Evolutionary conservation across 2,888 invertebrate species (phyloP), one percentile per base, ranked within the genome.

Genomic region (Leptogaster cylindrica): DNA sequence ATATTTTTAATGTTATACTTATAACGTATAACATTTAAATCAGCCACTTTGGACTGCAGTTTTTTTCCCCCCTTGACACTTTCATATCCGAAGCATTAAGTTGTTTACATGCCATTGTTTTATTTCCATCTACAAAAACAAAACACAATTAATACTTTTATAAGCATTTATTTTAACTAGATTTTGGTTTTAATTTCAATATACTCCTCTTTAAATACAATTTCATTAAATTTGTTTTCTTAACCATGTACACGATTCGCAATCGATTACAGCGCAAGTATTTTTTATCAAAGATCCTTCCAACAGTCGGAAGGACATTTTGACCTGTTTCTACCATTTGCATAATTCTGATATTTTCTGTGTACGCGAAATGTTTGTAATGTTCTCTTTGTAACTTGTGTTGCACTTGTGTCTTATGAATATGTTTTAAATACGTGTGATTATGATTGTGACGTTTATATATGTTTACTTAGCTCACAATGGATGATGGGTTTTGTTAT

Each of bases 141-240:
- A 31, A 7, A 31, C 31, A 31, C 31, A 31, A 31, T 31, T 31
- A 31, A 31, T 31, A 7, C 18, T 39, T 51, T 12, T 65, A 39
- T 65, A 65, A 65, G 65, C 65, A 65, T 65, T 65, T 65, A 66
- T 66, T 66, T 66, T 66, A 55, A 66, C 52, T 66, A 66, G 52
- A 44, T 52, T n/a, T 66, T 66, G 55, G 28, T 66, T 66, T 66
- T 52, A 52, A 52, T 66, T 51, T 65, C 52, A 66, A 48, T 55
- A 55, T 55, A 58, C 33, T 48, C 31, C 33, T 48, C 31, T 66
- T 55, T 48, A 46, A 46, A 58, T 58, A 66, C 55, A 66, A 66
- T 52, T 63, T 66, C 39, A 58, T 58, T 58, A 36, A 41, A 41
- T 58, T 28, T 55, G 31, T 67, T 31, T 28, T 20, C 48, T 61